Conservation (phyloP, 2,888 invertebrate species). For the Pseudococcus jackbeardsleyi region DNA sequence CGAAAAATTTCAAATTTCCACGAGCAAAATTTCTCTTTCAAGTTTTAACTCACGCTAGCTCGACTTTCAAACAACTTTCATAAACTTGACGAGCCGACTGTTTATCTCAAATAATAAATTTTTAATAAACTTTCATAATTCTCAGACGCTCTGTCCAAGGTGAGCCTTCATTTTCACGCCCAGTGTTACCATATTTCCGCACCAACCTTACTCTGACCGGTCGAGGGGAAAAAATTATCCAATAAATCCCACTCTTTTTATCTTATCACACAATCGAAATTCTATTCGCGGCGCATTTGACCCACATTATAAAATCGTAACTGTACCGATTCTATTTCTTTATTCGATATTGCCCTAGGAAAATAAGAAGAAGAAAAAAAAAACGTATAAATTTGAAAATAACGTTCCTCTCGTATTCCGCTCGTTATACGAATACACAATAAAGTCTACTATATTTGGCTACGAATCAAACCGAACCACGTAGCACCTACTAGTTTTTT, state of each 20-base stretch:
- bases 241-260: background rate
- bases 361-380: background rate
- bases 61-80: no score
- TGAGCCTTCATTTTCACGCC: background rate
- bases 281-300: background rate
- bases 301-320: constrained; percentile 27
- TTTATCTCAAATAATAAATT: no score
- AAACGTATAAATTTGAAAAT: background rate
- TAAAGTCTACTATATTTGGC: constrained; percentile 33
- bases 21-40: no score
- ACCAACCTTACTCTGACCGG: background rate
- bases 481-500: background rate
- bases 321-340: constrained; percentile 23
- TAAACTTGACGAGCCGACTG: no score
- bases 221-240: background rate
- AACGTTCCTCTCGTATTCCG: background rate
- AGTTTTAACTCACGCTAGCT: no score
- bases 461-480: constrained; percentile 11
- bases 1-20: no score
- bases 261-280: background rate
- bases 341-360: background rate
- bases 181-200: background rate
- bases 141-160: no score
- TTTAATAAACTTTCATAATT: no score
- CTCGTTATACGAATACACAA: constrained; percentile 18